Conservation (phyloP, 2,113 vertebrate species). For the Chionodraco myersi region DNA sequence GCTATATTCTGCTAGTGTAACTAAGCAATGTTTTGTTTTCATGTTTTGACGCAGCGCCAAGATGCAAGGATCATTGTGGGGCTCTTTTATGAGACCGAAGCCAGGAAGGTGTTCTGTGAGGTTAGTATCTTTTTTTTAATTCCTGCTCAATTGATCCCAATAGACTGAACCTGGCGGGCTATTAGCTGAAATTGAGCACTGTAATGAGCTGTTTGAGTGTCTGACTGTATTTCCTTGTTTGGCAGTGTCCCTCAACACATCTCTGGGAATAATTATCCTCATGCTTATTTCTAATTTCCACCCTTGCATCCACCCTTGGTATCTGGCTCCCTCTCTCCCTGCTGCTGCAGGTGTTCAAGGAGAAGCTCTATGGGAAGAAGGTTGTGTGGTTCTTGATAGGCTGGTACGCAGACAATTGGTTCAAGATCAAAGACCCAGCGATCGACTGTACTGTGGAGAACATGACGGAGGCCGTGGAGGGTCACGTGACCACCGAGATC, state of each 20-base stretch:
- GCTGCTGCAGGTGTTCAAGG: constrained; percentile 91
- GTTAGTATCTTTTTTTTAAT: constrained; percentile 74
- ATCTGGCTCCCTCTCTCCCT: background rate
- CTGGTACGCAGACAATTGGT: constrained; percentile 98
- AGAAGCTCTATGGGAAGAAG: constrained; percentile 96
- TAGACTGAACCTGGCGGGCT: constrained; percentile 30
- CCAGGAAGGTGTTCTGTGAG: constrained; percentile 97
- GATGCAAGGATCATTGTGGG: constrained; percentile 97
- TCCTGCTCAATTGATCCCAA: constrained; percentile 40
- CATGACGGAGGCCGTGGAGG: constrained; percentile 95
- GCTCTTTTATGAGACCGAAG: constrained; percentile 96
- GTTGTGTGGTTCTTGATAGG: constrained; percentile 97
- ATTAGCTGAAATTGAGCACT: constrained; percentile 47
- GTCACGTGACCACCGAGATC: constrained; percentile 96
- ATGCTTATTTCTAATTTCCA: constrained; percentile 49
- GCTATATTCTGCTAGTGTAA: constrained; percentile 32
- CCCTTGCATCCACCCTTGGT: background rate
- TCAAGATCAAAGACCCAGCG: constrained; percentile 92
- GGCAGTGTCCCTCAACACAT: constrained; percentile 40
- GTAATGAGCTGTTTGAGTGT: constrained; percentile 54
- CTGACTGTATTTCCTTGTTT: constrained; percentile 53
- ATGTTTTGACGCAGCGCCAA: constrained; percentile 85
- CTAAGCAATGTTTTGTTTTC: constrained; percentile 40
- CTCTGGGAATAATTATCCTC: constrained; percentile 43
- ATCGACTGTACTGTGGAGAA: constrained; percentile 97